A percentile compares a stretch with the other conserved stretches of the same genome.
These are phyloP conservation scores for Drosophila suboccidentalis DNA, from an alignment of 2,888 invertebrate species.

Conservation along the genomic window DNA sequence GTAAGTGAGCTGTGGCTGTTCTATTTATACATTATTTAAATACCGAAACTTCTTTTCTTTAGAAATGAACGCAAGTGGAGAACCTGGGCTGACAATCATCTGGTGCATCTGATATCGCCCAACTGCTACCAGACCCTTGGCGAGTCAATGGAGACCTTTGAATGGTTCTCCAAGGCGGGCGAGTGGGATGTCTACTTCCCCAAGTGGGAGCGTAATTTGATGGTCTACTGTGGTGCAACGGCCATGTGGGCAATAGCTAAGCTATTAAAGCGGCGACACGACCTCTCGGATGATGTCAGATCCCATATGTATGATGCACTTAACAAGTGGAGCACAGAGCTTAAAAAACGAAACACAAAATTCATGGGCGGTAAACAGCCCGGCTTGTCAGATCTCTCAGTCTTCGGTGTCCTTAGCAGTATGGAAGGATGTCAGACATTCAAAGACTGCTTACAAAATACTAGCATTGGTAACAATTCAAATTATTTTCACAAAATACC, in stretches of 20 bases:
- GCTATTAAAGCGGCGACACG: conserved; percentile 93
- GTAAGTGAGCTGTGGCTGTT: conserved; percentile 86
- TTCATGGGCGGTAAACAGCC: conserved; percentile 96
- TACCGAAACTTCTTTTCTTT: conserved; percentile 67
- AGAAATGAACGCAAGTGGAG: conserved; percentile 98
- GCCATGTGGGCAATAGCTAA: conserved; percentile 98
- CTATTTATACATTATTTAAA: background rate
- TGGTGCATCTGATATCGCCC: conserved; percentile 97
- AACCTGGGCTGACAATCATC: conserved; percentile 95
- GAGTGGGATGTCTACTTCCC: conserved; percentile 97
- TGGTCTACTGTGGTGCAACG: conserved; percentile 96
- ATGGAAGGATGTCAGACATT: conserved; percentile 98
- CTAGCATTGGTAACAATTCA: conserved; percentile 88
- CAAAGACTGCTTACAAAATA: conserved; percentile 91
- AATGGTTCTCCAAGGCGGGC: conserved; percentile 96
- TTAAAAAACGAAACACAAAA: conserved; percentile 89
- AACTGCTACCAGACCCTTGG: conserved; percentile 95
- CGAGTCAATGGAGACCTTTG: conserved; percentile 96
- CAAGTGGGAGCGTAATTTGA: conserved; percentile 92
- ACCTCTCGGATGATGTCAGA: conserved; percentile 95
- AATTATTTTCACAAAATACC: background rate
- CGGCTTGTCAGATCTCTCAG: conserved; percentile 96
- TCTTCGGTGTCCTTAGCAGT: conserved; percentile 95
- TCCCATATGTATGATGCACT: conserved; percentile 96
- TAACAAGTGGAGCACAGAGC: conserved; percentile 91